Percentiles rank a stretch among this genome's conserved stretches.
Evolutionary conservation across 2,797 vertebrate species (phyloP).

Genomic region (Mionectes olivaceus): DNA sequence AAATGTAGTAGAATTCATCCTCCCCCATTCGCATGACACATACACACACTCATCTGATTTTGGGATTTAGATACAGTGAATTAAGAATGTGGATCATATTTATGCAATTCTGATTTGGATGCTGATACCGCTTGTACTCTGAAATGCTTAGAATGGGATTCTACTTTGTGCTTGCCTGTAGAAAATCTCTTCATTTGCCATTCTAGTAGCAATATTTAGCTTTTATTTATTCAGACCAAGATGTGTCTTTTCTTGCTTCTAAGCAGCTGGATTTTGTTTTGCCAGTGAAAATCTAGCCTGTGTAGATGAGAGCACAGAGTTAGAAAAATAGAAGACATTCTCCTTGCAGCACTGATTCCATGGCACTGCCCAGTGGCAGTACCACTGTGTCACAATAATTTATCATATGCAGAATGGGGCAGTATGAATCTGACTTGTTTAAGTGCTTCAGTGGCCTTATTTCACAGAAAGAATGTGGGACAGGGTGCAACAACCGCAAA

Average conservation of each 20-base stretch:
- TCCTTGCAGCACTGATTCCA: constrained; percentile 52
- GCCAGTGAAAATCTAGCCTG: not conserved
- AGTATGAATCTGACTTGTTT: constrained; percentile 66
- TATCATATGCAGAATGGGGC: constrained; percentile 5
- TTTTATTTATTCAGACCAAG: constrained; percentile 47
- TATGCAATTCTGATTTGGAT: constrained; percentile 20
- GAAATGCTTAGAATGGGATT: constrained; percentile 27
- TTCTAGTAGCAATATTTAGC: constrained; percentile 26
- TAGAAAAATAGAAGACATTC: constrained; percentile 31
- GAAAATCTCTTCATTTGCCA: constrained; percentile 35
- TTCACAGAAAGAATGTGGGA: constrained; percentile 54
- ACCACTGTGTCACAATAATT: constrained; percentile 67
- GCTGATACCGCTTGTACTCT: not conserved
- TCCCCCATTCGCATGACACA: not conserved
- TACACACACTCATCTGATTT: not conserved
- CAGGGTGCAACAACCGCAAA: not conserved
- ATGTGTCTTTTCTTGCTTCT: constrained; percentile 42
- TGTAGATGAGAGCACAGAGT: constrained; percentile 13
- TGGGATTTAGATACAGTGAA: constrained; percentile 3
- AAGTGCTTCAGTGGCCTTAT: constrained; percentile 68
- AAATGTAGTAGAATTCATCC: not conserved
- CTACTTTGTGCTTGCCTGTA: constrained; percentile 24
- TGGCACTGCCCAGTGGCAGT: constrained; percentile 66
- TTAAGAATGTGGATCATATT: constrained; percentile 17
- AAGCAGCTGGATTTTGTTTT: constrained; percentile 63